Evolutionary conservation across 2,888 invertebrate species (phyloP).

Genomic region (Artemia sp.): DNA sequence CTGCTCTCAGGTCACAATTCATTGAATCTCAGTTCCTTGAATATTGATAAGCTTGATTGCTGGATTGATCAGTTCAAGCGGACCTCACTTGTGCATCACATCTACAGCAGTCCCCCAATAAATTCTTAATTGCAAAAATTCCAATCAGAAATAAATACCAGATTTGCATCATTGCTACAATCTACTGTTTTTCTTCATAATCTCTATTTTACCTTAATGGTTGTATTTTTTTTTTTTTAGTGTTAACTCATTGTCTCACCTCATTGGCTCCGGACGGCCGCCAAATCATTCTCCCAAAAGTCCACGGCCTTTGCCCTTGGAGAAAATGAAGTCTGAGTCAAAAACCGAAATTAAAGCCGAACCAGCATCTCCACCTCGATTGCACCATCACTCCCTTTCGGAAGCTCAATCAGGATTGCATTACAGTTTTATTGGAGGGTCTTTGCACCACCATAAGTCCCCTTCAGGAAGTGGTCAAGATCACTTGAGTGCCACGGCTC

Average conservation of each 20-base stretch:
- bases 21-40: too few relatives aligned
- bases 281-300: constrained; percentile 7
- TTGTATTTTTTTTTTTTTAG: not conserved
- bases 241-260: not conserved
- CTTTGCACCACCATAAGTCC: not conserved
- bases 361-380: constrained; percentile 7
- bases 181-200: too few relatives aligned
- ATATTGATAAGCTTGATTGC: too few relatives aligned
- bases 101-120: too few relatives aligned
- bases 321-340: not conserved
- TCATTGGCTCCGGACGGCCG: not conserved
- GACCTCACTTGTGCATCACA: too few relatives aligned
- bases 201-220: not conserved
- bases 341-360: constrained; percentile 10
- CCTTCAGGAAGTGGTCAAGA: not conserved
- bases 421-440: constrained; percentile 6
- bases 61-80: too few relatives aligned
- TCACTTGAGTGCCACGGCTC: constrained; percentile 10
- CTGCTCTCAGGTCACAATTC: too few relatives aligned
- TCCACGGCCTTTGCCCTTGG: not conserved
- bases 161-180: too few relatives aligned
- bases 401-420: not conserved
- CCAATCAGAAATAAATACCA: too few relatives aligned
- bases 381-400: not conserved
- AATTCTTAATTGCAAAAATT: too few relatives aligned